phyloP scores from a whole-genome alignment of 64 coral and sea anemone species.

The Pachyseris speciosa region DNA sequence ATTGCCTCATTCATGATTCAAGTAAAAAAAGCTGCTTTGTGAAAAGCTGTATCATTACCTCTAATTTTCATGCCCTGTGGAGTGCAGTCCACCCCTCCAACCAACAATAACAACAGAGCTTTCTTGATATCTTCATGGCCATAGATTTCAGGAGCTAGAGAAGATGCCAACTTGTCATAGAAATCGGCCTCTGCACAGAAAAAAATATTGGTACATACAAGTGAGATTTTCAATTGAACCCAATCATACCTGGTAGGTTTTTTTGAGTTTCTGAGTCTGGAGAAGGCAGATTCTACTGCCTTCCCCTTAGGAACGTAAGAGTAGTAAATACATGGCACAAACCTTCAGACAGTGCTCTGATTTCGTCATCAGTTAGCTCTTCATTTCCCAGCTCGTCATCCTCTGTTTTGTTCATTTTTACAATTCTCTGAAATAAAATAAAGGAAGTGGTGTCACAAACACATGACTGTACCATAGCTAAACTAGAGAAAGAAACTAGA shows the following conservation, averaged over 20 bases:
- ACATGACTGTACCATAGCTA: not conserved
- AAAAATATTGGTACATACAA: too few species aligned
- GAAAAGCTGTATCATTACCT: constrained; percentile 32
- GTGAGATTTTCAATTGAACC: too few species aligned
- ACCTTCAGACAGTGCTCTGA: constrained; percentile 89
- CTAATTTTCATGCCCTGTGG: constrained; percentile 99
- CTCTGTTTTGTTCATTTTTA: constrained; percentile 98
- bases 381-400: constrained; percentile 85
- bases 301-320: not conserved
- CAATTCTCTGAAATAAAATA: constrained; percentile 73
- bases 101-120: constrained; percentile 86
- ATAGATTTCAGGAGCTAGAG: constrained; percentile 98
- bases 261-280: too few species aligned
- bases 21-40: not conserved
- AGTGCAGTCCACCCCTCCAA: constrained; percentile 96
- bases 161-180: constrained; percentile 91
- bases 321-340: not conserved
- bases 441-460: not conserved
- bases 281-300: too few species aligned
- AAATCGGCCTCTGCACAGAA: constrained; percentile 79
- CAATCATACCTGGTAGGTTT: too few species aligned
- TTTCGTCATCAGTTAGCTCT: constrained; percentile 89
- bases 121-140: constrained; percentile 99
- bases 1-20: too few species aligned
- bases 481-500: too few species aligned